Percentiles rank a stretch among this genome's conserved stretches.
Evolutionary conservation across 2,113 vertebrate genomes (phyloP).

Genomic region (Numenius arquata): DNA sequence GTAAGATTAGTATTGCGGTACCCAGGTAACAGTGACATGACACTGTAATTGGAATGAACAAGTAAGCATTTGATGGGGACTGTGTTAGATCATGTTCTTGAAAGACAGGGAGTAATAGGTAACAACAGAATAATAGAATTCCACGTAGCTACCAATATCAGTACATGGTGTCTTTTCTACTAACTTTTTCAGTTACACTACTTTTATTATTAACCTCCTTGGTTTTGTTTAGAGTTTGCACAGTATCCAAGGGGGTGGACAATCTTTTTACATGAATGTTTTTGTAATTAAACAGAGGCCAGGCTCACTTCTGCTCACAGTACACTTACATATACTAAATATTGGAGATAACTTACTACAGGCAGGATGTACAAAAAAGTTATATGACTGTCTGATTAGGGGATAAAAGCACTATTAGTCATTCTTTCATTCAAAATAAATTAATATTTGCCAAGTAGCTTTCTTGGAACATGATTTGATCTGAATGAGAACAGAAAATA

Average conservation of each 20-base stretch:
- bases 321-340: not conserved
- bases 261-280: not conserved
- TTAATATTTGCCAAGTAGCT: not conserved
- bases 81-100: not conserved
- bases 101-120: not conserved
- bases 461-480: conserved; percentile 6
- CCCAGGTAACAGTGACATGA: not conserved
- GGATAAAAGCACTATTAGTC: not conserved
- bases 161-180: not conserved
- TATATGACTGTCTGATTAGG: not conserved
- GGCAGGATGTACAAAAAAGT: not conserved
- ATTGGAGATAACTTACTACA: not conserved
- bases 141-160: not conserved
- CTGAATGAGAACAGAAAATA: not conserved
- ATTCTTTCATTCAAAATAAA: not conserved
- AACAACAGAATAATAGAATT: not conserved
- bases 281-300: not conserved
- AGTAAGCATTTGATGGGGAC: not conserved
- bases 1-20: not conserved
- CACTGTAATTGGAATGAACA: fast-evolving
- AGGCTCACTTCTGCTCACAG: not conserved
- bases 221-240: not conserved
- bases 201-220: not conserved
- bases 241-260: not conserved
- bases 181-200: not conserved